These are phyloP conservation scores for Petromus typicus DNA, from an alignment of 2,113 vertebrate genomes.

Conservation along the genomic window DNA sequence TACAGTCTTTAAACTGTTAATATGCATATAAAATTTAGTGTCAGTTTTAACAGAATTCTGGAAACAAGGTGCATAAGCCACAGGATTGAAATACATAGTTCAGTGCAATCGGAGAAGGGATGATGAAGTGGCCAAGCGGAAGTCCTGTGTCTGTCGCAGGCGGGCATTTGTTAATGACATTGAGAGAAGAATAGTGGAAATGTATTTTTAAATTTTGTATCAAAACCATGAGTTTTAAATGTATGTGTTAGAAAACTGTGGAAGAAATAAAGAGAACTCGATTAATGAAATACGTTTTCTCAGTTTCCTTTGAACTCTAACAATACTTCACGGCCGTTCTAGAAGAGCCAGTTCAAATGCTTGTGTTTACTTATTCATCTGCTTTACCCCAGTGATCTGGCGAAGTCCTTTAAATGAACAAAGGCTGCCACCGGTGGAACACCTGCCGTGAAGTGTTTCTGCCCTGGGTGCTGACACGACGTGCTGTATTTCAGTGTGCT, in stretches of 20 bases:
- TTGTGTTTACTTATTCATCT: background rate
- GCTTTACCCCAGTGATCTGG: background rate
- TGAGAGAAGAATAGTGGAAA: slow-evolving; percentile 14
- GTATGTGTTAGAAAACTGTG: slow-evolving; percentile 40
- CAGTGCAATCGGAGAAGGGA: background rate
- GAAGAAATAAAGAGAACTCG: background rate
- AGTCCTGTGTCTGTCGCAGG: background rate
- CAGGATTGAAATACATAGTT: slow-evolving; percentile 11
- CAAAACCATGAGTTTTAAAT: slow-evolving; percentile 30
- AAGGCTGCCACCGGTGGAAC: background rate
- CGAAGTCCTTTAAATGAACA: background rate
- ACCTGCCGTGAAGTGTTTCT: background rate
- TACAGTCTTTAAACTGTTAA: slow-evolving; percentile 18
- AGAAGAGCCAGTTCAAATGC: background rate
- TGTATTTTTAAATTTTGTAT: background rate
- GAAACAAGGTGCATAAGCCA: background rate
- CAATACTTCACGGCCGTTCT: background rate
- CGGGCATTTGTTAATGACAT: background rate
- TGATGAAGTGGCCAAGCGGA: background rate
- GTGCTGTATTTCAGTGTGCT: background rate
- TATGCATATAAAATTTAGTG: slow-evolving; percentile 26
- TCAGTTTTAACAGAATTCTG: slow-evolving; percentile 17
- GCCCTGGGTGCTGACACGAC: background rate
- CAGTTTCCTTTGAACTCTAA: background rate
- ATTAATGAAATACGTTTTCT: slow-evolving; percentile 48